phyloP scores from a whole-genome alignment of 2,888 invertebrate species.

The Mythimna vitellina region DNA sequence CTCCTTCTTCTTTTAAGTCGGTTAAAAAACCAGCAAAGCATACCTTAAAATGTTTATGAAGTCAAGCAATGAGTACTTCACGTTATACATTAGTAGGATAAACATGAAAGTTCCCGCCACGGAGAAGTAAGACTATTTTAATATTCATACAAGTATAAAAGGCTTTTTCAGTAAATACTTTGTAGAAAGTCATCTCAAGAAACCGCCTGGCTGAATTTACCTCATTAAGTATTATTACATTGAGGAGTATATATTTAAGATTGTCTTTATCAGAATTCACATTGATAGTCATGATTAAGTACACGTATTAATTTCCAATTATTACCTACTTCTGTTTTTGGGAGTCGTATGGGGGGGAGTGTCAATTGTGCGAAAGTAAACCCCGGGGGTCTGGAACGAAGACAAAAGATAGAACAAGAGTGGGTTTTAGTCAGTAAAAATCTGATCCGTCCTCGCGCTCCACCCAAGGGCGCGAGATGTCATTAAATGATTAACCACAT shows the following conservation, averaged over 20 bases:
- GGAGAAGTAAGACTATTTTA: constrained; percentile 42
- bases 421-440: too few species aligned
- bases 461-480: too few species aligned
- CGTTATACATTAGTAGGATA: constrained; percentile 44
- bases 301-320: background rate
- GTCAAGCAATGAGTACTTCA: constrained; percentile 32
- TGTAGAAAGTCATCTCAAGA: constrained; percentile 19
- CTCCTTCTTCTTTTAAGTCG: too few species aligned
- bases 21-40: background rate
- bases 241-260: background rate
- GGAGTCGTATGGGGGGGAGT: too few species aligned
- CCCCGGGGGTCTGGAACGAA: too few species aligned
- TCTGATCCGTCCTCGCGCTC: too few species aligned
- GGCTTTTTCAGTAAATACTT: constrained; percentile 37
- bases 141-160: constrained; percentile 48
- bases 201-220: constrained; percentile 24
- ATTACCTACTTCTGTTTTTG: too few species aligned
- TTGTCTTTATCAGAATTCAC: constrained; percentile 4
- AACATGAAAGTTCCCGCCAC: constrained; percentile 42
- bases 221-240: background rate
- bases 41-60: constrained; percentile 31
- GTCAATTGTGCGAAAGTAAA: too few species aligned
- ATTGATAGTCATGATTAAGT: background rate
- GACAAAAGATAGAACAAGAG: too few species aligned
- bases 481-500: too few species aligned